Evolutionary conservation across 2,888 invertebrate genomes (phyloP).

Genomic region (Helleia helle): DNA sequence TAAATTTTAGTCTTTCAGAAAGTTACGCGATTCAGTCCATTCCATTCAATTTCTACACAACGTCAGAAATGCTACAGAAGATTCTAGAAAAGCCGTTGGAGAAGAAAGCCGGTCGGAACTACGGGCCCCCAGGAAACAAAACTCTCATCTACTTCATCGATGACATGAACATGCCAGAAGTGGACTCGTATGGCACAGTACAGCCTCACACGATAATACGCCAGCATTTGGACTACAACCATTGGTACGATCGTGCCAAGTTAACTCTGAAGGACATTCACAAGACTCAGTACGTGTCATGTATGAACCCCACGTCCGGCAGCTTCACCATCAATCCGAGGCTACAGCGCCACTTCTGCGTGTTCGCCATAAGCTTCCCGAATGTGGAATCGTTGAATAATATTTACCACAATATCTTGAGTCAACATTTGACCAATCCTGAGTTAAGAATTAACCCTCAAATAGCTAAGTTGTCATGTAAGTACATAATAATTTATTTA

Average conservation of each 20-base stretch:
- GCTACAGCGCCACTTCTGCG: slow-evolving; percentile 91
- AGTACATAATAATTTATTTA: slow-evolving; percentile 21
- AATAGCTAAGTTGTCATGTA: slow-evolving; percentile 78
- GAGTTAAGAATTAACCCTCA: slow-evolving; percentile 84
- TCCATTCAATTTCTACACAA: slow-evolving; percentile 97
- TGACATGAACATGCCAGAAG: slow-evolving; percentile 99
- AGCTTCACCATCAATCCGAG: slow-evolving; percentile 97
- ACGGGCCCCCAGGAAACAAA: slow-evolving; percentile 95
- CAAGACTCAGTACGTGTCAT: slow-evolving; percentile 96
- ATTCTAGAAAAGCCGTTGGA: slow-evolving; percentile 95
- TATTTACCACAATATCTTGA: slow-evolving; percentile 92
- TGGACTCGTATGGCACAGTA: slow-evolving; percentile 90
- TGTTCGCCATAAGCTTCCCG: slow-evolving; percentile 89
- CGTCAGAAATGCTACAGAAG: slow-evolving; percentile 94
- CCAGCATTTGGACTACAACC: slow-evolving; percentile 95
- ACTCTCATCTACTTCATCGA: slow-evolving; percentile 96
- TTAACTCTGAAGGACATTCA: slow-evolving; percentile 94
- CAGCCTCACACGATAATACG: slow-evolving; percentile 96
- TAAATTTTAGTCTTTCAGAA: slow-evolving; percentile 77
- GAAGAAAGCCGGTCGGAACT: slow-evolving; percentile 96
- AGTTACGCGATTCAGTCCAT: slow-evolving; percentile 92
- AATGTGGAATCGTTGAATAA: slow-evolving; percentile 86
- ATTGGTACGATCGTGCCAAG: slow-evolving; percentile 92
- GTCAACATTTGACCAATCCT: slow-evolving; percentile 87
- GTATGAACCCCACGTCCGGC: slow-evolving; percentile 98